Conservation (phyloP, 2,888 invertebrate genomes). For the Phortica magna region DNA sequence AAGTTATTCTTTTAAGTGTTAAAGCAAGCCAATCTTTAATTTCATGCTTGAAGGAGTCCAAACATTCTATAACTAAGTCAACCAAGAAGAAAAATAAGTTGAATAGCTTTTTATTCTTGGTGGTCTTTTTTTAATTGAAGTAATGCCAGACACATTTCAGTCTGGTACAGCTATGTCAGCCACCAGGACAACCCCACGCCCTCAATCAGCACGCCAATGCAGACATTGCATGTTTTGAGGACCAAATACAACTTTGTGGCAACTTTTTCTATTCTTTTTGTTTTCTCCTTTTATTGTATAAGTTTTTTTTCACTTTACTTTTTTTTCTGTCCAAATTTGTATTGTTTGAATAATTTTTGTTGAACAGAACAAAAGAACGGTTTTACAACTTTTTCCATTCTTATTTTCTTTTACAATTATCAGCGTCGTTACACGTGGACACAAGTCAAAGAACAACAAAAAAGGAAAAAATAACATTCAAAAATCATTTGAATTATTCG, state of each 20-base stretch:
- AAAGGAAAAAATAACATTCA: slow-evolving; percentile 4
- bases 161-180: slow-evolving; percentile 29
- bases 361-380: background rate
- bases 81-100: slow-evolving; percentile 35
- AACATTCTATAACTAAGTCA: background rate
- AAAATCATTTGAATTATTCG: slow-evolving; percentile 67
- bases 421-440: slow-evolving; percentile 68
- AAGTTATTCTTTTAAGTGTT: slow-evolving; percentile 50
- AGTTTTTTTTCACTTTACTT: slow-evolving; percentile 43
- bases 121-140: slow-evolving; percentile 68
- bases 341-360: slow-evolving; percentile 32
- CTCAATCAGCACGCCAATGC: background rate
- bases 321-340: slow-evolving; percentile 44
- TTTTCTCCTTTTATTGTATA: slow-evolving; percentile 33
- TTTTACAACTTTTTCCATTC: slow-evolving; percentile 36
- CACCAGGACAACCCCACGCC: slow-evolving; percentile 20
- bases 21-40: slow-evolving; percentile 57
- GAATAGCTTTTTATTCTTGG: slow-evolving; percentile 40
- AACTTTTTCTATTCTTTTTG: slow-evolving; percentile 42
- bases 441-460: slow-evolving; percentile 47
- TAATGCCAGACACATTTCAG: slow-evolving; percentile 47
- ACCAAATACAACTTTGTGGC: slow-evolving; percentile 57
- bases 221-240: background rate
- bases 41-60: slow-evolving; percentile 43
- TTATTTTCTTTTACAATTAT: slow-evolving; percentile 67